Evolutionary conservation across 2,888 invertebrate species (phyloP).

Genomic region (Sisyra nigra): DNA sequence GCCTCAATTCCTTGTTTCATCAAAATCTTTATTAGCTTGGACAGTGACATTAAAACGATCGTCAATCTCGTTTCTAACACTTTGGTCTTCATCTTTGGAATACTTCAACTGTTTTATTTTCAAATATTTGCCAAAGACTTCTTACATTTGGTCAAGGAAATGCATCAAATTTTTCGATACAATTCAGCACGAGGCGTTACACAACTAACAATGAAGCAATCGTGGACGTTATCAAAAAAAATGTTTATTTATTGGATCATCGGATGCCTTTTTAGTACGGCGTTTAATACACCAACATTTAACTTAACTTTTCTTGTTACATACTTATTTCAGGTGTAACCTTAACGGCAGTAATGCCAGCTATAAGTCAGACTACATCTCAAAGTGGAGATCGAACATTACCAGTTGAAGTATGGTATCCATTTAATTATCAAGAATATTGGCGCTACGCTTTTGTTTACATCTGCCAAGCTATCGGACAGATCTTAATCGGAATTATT

Average conservation of each 20-base stretch:
- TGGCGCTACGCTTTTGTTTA: slow-evolving; percentile 10
- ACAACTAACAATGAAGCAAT: neutral
- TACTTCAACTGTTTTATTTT: neutral
- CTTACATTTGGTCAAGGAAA: neutral
- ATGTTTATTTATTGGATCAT: slow-evolving; percentile 3
- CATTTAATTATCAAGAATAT: slow-evolving; percentile 9
- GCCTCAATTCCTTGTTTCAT: neutral
- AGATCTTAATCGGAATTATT: slow-evolving; percentile 10
- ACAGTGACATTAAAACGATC: neutral
- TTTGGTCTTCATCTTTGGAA: neutral
- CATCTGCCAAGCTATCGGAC: slow-evolving; percentile 10
- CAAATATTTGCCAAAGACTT: neutral
- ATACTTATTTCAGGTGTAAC: neutral
- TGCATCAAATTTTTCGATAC: slow-evolving; percentile 1
- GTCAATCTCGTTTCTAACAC: neutral
- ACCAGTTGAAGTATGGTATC: slow-evolving; percentile 10
- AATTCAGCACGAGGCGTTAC: neutral
- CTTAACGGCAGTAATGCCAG: neutral
- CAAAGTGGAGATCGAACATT: slow-evolving; percentile 3
- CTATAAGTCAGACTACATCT: neutral
- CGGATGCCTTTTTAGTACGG: neutral
- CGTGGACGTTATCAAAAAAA: neutral
- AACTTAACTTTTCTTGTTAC: neutral
- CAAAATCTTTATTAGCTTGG: neutral
- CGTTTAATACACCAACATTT: neutral